Base-by-base conservation (phyloP, 2,797 vertebrate species). In the Babyrousa celebensis region DNA sequence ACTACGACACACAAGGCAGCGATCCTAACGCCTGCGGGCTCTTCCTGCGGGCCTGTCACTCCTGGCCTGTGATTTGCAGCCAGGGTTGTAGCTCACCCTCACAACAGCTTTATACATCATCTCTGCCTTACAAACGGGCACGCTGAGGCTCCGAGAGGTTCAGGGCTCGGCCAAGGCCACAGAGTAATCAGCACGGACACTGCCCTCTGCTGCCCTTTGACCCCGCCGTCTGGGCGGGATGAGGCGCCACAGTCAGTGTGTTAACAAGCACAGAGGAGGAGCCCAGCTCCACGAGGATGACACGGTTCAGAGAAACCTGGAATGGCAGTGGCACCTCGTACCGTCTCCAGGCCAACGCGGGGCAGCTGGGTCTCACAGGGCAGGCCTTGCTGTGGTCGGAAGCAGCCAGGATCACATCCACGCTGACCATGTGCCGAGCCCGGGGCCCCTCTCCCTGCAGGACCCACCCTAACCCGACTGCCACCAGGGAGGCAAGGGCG, bases 101-200 rank as follows among this genome's bases (percentile, higher is more conserved):
- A 21, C 29, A 11, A 20, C 65, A 25, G 0, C 5, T 0, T 0
- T 9, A 48, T 48, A 1, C 43, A 6, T 7, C 6, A 48, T 29
- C 43, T 89, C n/a, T 67, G 8, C 14, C 27, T 27, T 14, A n/a
- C 68, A 32, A 3, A 25, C 0, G 56, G 18, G 52, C 70, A 74
- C 74, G 29, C 27, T 23, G 60, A 77, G 63, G 70, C 62, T n/a
- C 20, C 0, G 18, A 32, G 32, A 16, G 40, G n/a, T 14, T 1
- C 1, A 10, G 40, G 9, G 71, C 52, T 78, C 5, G 0, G 27
- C 23, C 21, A 16, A 32, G 32, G 16, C 60, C 52, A 23, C 3
- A 10, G 43, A 10, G 1, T 2, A 56, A 36, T 4, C 2, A 4
- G 0, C 1, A 5, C 0, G 2, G 23, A 3, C 8, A 0, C 1